Evolutionary conservation across 2,113 vertebrate species (phyloP).

Genomic region (Campylomormyrus tamandua): DNA sequence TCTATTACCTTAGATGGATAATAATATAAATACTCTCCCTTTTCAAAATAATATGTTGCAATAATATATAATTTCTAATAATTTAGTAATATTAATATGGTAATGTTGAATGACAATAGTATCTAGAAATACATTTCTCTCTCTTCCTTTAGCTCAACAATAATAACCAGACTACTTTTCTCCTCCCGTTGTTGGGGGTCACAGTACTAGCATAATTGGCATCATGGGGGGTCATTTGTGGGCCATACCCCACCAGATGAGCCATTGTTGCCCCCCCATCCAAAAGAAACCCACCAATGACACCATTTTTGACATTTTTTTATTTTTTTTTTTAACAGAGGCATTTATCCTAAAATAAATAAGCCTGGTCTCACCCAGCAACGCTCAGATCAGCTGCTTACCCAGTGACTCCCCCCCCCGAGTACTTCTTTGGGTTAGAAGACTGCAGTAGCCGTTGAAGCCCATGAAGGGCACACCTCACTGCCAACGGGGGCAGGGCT

Average conservation of each 20-base stretch:
- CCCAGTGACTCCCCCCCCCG: background rate
- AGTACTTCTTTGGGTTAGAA: too few relatives aligned
- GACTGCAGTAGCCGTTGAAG: too few relatives aligned
- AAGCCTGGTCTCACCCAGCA: background rate
- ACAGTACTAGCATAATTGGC: too few relatives aligned
- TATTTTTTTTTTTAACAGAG: background rate
- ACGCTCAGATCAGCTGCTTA: background rate
- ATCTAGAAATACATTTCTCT: too few relatives aligned
- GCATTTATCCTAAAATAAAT: background rate
- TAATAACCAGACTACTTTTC: too few relatives aligned
- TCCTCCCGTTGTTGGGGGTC: too few relatives aligned
- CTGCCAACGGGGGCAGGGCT: too few relatives aligned
- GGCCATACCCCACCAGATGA: background rate
- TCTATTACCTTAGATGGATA: background rate
- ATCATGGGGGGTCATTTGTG: too few relatives aligned
- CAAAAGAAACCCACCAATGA: background rate
- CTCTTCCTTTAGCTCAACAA: too few relatives aligned
- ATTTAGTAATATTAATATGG: background rate
- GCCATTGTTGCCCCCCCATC: background rate
- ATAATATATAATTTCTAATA: too few relatives aligned
- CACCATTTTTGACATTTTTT: background rate
- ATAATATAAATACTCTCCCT: background rate
- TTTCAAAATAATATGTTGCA: background rate
- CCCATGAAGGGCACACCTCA: too few relatives aligned
- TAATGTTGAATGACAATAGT: background rate